Evolutionary conservation across 2,113 vertebrate genomes (phyloP), one percentile per base, ranked within the genome.

Genomic region (Otolemur garnettii): DNA sequence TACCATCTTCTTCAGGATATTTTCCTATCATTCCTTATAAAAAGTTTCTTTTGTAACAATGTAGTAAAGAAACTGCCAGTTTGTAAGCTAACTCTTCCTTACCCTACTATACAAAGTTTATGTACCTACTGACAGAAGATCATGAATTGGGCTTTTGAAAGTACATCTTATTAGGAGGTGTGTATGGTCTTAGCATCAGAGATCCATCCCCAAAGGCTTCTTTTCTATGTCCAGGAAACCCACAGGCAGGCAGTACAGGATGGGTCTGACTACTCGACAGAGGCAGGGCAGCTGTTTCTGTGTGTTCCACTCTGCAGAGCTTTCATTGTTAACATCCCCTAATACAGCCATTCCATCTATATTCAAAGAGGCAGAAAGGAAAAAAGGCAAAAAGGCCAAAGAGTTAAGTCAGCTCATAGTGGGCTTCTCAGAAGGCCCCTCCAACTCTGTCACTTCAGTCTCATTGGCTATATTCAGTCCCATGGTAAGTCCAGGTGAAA

Each of bases 21-120:
- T 95, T 91, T 94, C 64, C 94, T 89, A 28, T 83, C 79, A 87
- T 80, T 92, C 80, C 42, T 89, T 85, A 75, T 35, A 42, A 95
- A 72, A 94, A 33, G 4, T 24, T 72, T 69, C 57, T 80, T 96
- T 91, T 87, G 45, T 11, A 62, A 72, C 14, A 78, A 55, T 4
- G 1, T 79, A 66, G 68, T 82, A 68, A 69, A 91, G 64, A 91
- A 74, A 50, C 14, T 50, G 8, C 8, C 50, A 82, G n/a, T 62
- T 95, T 96, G 53, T 93, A 64, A 94, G 90, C 42, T 77, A 72
- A 92, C 5, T 96, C 50, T 81, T 93, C 88, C 81, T 85, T 79
- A 57, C 14, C 11, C 45, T 13, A 81, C 10, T 84, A 21, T 66
- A 35, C 79, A 72, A 93, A 90, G 45, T 84, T 84, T 92, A 35